A percentile compares a stretch with the other conserved stretches of the same genome.
phyloP scores from a whole-genome alignment of 2,888 invertebrate species.

The Steinernema carpocapsae region DNA sequence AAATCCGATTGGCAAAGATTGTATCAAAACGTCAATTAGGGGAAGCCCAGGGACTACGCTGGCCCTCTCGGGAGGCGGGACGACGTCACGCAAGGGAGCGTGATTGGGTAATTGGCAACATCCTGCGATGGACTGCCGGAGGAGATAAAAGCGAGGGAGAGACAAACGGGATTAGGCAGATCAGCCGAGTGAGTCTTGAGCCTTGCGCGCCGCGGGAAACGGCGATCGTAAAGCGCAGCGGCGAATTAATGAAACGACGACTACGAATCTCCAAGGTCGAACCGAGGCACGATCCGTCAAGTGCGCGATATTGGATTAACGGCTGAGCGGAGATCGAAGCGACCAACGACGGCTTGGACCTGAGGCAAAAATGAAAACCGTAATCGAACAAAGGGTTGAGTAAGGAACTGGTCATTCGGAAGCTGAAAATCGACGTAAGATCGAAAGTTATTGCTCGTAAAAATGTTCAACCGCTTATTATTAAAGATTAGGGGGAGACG shows the following conservation, averaged over 20 bases:
- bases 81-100: constrained; percentile 3
- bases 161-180: constrained; percentile 20
- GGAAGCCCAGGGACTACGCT: constrained; percentile 3
- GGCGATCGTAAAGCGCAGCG: constrained; percentile 15
- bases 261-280: constrained; percentile 24
- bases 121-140: constrained; percentile 1
- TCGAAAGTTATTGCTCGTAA: no score
- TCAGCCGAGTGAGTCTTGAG: neutral
- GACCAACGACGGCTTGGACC: no score
- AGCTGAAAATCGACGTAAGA: no score
- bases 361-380: no score
- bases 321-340: constrained; percentile 3
- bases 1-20: constrained; percentile 29
- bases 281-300: neutral
- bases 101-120: constrained; percentile 30
- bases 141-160: neutral
- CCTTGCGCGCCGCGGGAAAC: constrained; percentile 1
- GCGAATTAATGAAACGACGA: no score
- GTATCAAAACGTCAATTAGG: constrained; percentile 35
- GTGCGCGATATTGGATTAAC: constrained; percentile 20
- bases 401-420: no score
- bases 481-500: no score
- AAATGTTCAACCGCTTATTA: no score
- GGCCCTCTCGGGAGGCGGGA: neutral
- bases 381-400: no score